Base-by-base conservation (phyloP, 2,888 invertebrate species). In the Patella caerulea region DNA sequence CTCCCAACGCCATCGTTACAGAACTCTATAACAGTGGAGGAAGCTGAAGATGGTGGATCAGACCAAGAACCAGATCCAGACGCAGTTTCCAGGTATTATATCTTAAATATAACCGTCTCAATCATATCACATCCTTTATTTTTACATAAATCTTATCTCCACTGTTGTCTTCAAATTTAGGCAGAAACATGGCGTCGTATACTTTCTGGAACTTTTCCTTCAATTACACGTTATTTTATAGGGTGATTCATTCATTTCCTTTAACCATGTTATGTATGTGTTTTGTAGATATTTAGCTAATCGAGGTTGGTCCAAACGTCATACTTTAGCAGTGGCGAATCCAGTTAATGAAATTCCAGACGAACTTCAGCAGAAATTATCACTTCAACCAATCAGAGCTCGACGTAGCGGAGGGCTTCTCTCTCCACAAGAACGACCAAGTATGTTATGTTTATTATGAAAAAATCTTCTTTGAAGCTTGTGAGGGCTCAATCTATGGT, bases 261-360 rank as follows among this genome's bases (percentile, higher is more conserved):
- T 45, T 45, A 45, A 17, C 19, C 19, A 59, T 19, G 3, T 59
- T 59, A 59, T 59, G 17, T 59, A 17, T 59, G 24, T 65, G 12
- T 65, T 19, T 24, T 69, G 69, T 55, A 96, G 96, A 89, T 96
- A 96, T 88, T 94, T 96, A 94, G 93, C 95, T 90, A 94, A 93
- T 70, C 93, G 96, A 19, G 96, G 96, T 34, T 94, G 94, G 87
- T 93, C 93, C 34, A 95, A 96, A 88, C 93, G 96, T 0, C 96
- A 96, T 90, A 96, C 96, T 0, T 94, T 96, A 91, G 95, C 95
- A 3, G 89, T 92, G 83, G 92, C 92, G 2, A 95, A 94, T 79
- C 94, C 95, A 0, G 95, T 88, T 15, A 84, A 96, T 83, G 96
- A 92, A 81, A 90, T 90, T 55, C 90, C 91, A 55, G 91, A 96